A percentile compares a stretch with the other conserved stretches of the same genome.
Conservation (phyloP, 2,797 vertebrate species). For the Pampus argenteus region DNA sequence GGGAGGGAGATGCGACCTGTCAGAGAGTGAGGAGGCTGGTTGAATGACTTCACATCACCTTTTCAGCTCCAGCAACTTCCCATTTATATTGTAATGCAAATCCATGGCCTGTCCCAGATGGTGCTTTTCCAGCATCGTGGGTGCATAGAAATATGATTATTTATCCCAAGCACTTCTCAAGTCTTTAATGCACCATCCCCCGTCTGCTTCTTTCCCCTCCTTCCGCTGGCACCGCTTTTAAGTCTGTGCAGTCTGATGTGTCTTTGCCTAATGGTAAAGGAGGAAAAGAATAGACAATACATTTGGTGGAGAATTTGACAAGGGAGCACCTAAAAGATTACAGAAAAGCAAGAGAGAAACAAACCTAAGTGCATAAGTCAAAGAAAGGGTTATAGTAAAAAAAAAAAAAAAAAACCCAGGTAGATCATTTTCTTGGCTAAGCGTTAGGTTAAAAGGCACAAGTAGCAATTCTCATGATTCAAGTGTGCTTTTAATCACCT, state of each 20-base stretch:
- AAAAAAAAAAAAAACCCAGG: slow-evolving; percentile 26
- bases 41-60: slow-evolving; percentile 91
- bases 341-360: slow-evolving; percentile 51
- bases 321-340: slow-evolving; percentile 57
- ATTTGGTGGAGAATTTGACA: slow-evolving; percentile 57
- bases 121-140: slow-evolving; percentile 82
- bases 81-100: slow-evolving; percentile 94
- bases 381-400: slow-evolving; percentile 26
- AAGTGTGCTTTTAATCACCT: slow-evolving; percentile 74
- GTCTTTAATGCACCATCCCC: slow-evolving; percentile 72
- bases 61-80: slow-evolving; percentile 94
- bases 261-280: slow-evolving; percentile 58
- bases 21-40: slow-evolving; percentile 83
- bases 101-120: slow-evolving; percentile 86
- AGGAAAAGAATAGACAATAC: slow-evolving; percentile 49
- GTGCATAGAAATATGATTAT: slow-evolving; percentile 86
- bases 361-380: slow-evolving; percentile 57
- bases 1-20: slow-evolving; percentile 71
- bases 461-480: slow-evolving; percentile 60
- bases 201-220: slow-evolving; percentile 58
- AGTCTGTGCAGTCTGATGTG: slow-evolving; percentile 58
- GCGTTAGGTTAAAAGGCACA: slow-evolving; percentile 60
- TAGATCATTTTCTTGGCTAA: slow-evolving; percentile 59
- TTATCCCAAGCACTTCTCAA: slow-evolving; percentile 78
- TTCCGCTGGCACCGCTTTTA: slow-evolving; percentile 61